Base-by-base conservation (phyloP, 1,140 invertebrate genomes). In the Drosophila ficusphila region DNA sequence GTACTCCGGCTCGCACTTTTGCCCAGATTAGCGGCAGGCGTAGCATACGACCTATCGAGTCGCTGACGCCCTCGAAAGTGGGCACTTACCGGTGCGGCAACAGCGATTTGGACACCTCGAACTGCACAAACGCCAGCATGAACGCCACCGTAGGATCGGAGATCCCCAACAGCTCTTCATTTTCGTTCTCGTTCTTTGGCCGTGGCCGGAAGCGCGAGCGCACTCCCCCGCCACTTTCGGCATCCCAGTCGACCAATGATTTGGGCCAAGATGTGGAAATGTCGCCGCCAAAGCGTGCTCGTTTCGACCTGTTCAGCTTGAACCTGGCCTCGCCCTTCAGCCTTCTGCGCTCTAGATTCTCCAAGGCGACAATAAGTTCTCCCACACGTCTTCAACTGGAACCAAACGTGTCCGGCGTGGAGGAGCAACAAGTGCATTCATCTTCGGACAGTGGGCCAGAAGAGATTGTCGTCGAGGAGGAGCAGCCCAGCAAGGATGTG, bases 71-170 rank as follows among this genome's bases (percentile, higher is more conserved):
- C n/a, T 73, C 83, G 0, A 76, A 86, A 41, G 48, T 91, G 49
- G 73, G 72, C 8, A 76, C 33, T 36, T 91, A 91, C 38, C 62
- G 90, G 21, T 73, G 76, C 27, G 61, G 76, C 2, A 81, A 73
- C 42, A 89, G 54, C 23, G 90, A 91, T 6, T 53, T 90, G 44
- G 90, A 91, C 54, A 70, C 76, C 9, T 88, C 85, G 0, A 60
- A 25, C 21, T 72, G 75, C 54, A 89, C 82, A 1, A 91, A 90
- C 48, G 68, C 76, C 16, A 91, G 88, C 62, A 76, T 91, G 75
- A 91, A 91, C 54, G 90, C 89, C 4, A 91, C 90, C 11, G 88
- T 89, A 5, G 90, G 90, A 4, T 91, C 90, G 1, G 90, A 91
- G 48, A 72, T 79, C 11, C 85, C 90, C 47, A 90, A 90, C 36